These are phyloP conservation scores for Gobiocypris rarus DNA, from an alignment of 2,113 vertebrate species.

Conservation along the genomic window DNA sequence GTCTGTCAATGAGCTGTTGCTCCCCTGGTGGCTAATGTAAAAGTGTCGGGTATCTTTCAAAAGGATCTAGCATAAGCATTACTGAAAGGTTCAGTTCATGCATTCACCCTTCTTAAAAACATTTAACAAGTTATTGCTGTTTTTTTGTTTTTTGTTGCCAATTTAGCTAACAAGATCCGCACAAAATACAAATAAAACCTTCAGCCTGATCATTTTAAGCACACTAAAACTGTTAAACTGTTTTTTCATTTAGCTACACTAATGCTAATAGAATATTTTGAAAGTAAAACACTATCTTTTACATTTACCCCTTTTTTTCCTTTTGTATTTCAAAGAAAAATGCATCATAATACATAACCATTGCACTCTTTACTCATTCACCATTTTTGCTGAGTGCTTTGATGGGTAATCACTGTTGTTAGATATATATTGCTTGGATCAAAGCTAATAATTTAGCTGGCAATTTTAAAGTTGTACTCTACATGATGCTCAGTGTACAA, in stretches of 20 bases:
- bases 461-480: conserved; percentile 31
- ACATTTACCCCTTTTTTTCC: background rate
- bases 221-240: background rate
- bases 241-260: background rate
- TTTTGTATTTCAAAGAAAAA: background rate
- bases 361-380: background rate
- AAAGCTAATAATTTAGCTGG: conserved; percentile 30
- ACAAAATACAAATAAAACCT: background rate
- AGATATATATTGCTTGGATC: conserved; percentile 28
- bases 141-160: no score
- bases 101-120: background rate
- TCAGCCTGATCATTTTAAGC: background rate
- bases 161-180: background rate
- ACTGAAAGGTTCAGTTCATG: background rate
- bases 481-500: background rate
- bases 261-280: background rate
- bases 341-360: background rate
- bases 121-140: background rate
- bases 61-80: background rate
- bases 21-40: conserved; percentile 19
- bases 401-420: background rate
- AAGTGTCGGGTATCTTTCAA: background rate
- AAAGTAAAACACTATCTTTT: background rate
- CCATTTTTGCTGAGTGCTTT: conserved; percentile 10
- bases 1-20: background rate